Evolutionary conservation across 2,797 vertebrate genomes (phyloP).

Genomic region (Crotalus adamanteus): DNA sequence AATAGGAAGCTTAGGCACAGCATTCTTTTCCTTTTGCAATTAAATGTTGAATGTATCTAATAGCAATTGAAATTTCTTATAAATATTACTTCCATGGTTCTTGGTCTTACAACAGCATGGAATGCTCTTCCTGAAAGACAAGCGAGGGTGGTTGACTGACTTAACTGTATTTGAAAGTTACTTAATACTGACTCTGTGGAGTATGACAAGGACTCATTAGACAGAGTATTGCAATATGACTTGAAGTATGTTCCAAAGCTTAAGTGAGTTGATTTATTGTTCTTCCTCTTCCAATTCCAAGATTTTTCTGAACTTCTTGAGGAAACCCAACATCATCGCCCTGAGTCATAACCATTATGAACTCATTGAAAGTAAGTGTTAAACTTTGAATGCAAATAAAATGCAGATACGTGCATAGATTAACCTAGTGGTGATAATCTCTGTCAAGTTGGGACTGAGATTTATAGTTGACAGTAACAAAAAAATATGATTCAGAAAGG

Average conservation of each 20-base stretch:
- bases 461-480: not conserved
- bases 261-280: not conserved
- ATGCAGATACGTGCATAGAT: not conserved
- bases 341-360: not conserved
- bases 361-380: not conserved
- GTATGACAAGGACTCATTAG: not conserved
- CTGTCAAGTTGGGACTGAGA: not conserved
- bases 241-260: not conserved
- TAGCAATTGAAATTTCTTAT: not conserved
- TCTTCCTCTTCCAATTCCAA: constrained; percentile 8
- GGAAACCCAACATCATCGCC: not conserved
- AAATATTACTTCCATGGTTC: not conserved
- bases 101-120: not conserved
- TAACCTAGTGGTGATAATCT: not conserved
- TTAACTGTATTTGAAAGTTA: not conserved
- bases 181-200: not conserved
- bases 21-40: not conserved
- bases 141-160: not conserved
- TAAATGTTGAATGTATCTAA: not conserved
- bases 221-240: not conserved
- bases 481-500: not conserved
- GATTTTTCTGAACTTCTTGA: not conserved
- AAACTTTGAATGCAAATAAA: not conserved
- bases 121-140: not conserved
- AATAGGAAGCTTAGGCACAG: not conserved